Base-by-base conservation (phyloP, 2,888 invertebrate genomes). In the Scaptomyza parva region DNA sequence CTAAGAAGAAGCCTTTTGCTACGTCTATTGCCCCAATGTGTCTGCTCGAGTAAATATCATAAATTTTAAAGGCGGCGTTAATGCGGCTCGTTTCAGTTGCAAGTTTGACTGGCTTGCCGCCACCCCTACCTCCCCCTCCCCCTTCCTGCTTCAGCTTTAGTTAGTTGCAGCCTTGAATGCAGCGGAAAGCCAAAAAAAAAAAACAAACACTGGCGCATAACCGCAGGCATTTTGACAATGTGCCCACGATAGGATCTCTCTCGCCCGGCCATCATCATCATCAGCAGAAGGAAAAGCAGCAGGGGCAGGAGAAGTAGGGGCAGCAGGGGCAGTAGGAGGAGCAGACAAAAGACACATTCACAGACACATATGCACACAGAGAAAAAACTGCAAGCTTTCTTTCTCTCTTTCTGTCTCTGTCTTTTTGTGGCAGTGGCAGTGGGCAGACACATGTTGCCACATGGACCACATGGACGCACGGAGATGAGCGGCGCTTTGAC, bases 1-100 rank as follows among this genome's bases (percentile, higher is more conserved):
- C 50, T 40, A n/a, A 33, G 30, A 44, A 45, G 54, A 61, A 51
- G 45, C 28, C 59, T 58, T 68, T 24, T n/a, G n/a, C 24, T 26
- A 4, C 7, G 11, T 28, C 28, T 28, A 9, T 28, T 11, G 1
- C 33, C 8, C 17, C 35, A 39, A 62, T 76, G 63, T 76, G 86
- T 77, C 79, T 77, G 78, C 70, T 67, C 76, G 80, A 82, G 88
- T 83, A 82, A 80, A 82, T 79, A 76, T 81, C 82, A 88, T 89
- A 89, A 88, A 89, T 89, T 87, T 88, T 89, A 88, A 81, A 89
- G 71, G 63, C 78, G 70, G 58, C 77, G 70, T 75, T 86, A 80
- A 84, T 76, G 76, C 69, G 58, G 66, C 71, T 66, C 73, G 81
- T 73, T 75, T 57, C 64, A 64, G 67, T 50, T 70, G 55, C 74